Conservation (phyloP, 2,888 invertebrate species). For the Pandemis cinnamomeana region DNA sequence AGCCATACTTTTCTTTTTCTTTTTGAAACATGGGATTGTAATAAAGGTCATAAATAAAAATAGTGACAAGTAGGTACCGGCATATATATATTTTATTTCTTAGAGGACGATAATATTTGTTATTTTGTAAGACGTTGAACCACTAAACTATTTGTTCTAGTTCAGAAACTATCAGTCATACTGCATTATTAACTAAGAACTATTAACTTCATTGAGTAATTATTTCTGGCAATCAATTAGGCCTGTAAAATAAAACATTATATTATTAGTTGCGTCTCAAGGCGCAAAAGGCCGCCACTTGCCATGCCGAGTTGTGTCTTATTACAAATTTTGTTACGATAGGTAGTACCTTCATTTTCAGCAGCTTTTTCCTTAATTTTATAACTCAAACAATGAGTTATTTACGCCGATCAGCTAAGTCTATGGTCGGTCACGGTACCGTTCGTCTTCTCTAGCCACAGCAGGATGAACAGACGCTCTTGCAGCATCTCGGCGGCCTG, state of each 20-base stretch:
- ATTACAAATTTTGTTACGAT: not conserved
- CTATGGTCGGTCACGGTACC: not conserved
- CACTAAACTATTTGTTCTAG: not conserved
- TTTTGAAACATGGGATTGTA: too few relatives aligned
- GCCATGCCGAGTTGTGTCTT: slow-evolving; percentile 24
- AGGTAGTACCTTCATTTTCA: slow-evolving; percentile 1
- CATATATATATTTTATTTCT: not conserved
- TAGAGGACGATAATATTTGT: not conserved
- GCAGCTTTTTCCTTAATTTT: not conserved
- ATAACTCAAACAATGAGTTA: not conserved
- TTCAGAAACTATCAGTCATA: not conserved
- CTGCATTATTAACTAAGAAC: not conserved
- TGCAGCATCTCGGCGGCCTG: slow-evolving; percentile 49
- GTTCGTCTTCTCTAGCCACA: slow-evolving; percentile 11
- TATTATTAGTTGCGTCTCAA: slow-evolving; percentile 8
- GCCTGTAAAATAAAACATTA: slow-evolving; percentile 17
- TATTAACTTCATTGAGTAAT: slow-evolving; percentile 2
- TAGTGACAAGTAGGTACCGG: not conserved
- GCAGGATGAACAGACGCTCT: slow-evolving; percentile 41
- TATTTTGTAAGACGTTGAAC: not conserved
- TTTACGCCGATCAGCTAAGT: slow-evolving; percentile 1
- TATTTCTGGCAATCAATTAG: not conserved
- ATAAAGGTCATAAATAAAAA: not conserved
- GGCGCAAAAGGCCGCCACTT: slow-evolving; percentile 10
- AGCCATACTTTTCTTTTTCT: too few relatives aligned